Conservation (phyloP, 2,797 vertebrate genomes). For the Myotis pilosus region DNA sequence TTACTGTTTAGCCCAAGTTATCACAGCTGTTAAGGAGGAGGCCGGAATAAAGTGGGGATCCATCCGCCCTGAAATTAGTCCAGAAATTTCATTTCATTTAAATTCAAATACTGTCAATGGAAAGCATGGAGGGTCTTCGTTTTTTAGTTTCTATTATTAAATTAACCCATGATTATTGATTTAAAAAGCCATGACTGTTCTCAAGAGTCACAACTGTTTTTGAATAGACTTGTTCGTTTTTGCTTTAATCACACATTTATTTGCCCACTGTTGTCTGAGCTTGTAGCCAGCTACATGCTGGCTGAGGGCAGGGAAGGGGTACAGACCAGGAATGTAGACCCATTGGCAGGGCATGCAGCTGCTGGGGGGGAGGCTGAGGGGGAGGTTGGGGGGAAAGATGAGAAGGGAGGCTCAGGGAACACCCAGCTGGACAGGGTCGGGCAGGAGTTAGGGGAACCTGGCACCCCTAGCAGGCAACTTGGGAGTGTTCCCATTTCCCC, state of each 20-base stretch:
- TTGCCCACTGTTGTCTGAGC: background rate
- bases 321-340: background rate
- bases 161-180: background rate
- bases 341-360: background rate
- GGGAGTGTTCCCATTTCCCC: background rate
- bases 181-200: background rate
- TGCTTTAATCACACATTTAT: background rate
- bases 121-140: background rate
- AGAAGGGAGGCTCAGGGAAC: background rate
- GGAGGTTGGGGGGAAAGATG: background rate
- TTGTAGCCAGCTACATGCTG: fast-evolving
- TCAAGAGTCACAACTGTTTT: background rate
- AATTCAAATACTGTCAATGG: background rate
- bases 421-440: background rate
- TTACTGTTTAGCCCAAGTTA: fast-evolving
- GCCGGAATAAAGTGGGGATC: background rate
- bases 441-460: background rate
- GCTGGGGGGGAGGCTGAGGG: background rate
- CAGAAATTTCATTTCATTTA: background rate
- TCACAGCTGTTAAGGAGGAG: background rate
- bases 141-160: background rate
- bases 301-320: background rate
- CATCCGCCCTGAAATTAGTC: too few species aligned
- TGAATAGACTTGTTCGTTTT: background rate
- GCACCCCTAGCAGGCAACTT: fast-evolving